Base-by-base conservation (phyloP, 2,888 invertebrate genomes). In the Drosophila pseudotalamancana region DNA sequence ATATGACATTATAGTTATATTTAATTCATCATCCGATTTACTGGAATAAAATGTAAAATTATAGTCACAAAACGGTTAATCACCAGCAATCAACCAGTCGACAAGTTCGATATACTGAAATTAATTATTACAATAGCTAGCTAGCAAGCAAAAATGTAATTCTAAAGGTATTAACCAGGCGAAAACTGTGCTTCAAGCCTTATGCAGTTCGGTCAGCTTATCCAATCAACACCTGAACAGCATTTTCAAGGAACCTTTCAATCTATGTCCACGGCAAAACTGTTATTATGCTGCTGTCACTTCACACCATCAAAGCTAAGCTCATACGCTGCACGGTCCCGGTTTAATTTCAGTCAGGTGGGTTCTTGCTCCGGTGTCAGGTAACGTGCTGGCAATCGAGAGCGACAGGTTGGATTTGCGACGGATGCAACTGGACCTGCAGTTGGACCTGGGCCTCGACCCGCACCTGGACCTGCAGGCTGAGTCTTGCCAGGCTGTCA, bases 271-370 rank as follows among this genome's bases (percentile, higher is more conserved):
- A 29, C 12, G 14, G 35, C 16, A 11, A 29, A 45, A n/a, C 43
- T 29, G 12, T 18, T 19, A 29, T 45, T 29, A 45, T 29, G 43
- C 12, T 12, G 43, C 43, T 45, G 43, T 45, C 43, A 45, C 12
- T 45, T 45, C 43, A 19, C 43, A 45, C 43, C 43, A 12, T 9
- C 43, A 45, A 27, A 19, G 29, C n/a, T 19, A 19, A 6, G 43
- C 29, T 29, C 12, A 19, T 12, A 14, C 27, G 29, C 29, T 9
- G 29, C 43, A 19, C 43, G 43, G 19, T 29, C 12, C 18, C 43
- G 19, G 19, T 12, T 29, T 29, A 12, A 45, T 45, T 29, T 11
- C 12, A 18, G 5, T 45, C 19, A 19, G 27, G 1, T 19, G 19
- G 0, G 6, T 19, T 9, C 29, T 12, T 8, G 12, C 12, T 12